These are phyloP conservation scores for Gallinago nigripennis DNA, from an alignment of 2,797 vertebrate genomes.

Conservation along the genomic window DNA sequence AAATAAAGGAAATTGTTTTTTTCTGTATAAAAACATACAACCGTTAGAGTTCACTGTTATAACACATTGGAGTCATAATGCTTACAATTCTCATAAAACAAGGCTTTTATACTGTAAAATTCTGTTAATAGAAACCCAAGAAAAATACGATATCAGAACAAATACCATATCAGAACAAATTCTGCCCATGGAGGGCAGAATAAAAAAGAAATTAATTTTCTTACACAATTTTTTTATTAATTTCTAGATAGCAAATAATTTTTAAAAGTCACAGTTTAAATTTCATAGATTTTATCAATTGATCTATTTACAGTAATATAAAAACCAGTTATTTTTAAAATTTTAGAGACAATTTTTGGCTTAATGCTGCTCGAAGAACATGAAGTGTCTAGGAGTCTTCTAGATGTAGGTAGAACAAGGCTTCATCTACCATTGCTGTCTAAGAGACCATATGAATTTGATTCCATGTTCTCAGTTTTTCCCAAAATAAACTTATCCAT, in stretches of 20 bases:
- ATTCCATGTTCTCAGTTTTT: not conserved
- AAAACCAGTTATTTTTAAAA: not conserved
- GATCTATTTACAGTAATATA: not conserved
- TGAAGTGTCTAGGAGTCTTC: not conserved
- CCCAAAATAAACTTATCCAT: not conserved
- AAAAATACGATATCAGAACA: not conserved
- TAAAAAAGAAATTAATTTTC: not conserved
- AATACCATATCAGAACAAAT: not conserved
- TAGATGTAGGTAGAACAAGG: not conserved
- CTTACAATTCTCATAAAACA: not conserved
- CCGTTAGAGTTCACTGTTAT: not conserved
- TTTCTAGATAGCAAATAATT: not conserved
- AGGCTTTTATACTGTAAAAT: not conserved
- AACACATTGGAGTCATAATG: not conserved
- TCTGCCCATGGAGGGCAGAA: not conserved
- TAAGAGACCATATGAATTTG: not conserved
- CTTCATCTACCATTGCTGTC: not conserved
- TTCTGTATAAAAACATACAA: not conserved
- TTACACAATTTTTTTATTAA: rapidly evolving
- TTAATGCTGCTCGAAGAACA: not conserved
- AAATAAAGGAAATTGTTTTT: not conserved
- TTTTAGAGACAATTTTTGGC: not conserved
- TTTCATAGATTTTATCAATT: not conserved
- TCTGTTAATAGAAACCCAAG: not conserved
- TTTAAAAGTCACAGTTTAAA: not conserved